phyloP scores from a whole-genome alignment of 2,113 vertebrate species.

The Notothenia coriiceps region DNA sequence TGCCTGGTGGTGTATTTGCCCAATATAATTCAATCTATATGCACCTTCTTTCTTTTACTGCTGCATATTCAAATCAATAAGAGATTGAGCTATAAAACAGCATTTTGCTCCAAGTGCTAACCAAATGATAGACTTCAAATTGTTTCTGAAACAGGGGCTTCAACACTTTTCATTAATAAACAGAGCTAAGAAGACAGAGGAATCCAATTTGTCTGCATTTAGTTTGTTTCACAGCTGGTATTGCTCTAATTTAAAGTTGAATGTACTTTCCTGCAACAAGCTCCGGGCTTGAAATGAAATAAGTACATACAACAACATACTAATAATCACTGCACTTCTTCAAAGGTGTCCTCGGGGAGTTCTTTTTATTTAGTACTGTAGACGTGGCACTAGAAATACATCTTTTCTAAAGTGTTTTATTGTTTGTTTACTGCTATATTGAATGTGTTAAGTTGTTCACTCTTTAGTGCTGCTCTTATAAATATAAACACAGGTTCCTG shows the following conservation, averaged over 20 bases:
- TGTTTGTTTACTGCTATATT: background rate
- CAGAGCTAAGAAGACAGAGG: background rate
- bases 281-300: background rate
- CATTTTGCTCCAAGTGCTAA: background rate
- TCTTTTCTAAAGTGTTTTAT: background rate
- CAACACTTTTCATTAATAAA: background rate
- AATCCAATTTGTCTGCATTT: background rate
- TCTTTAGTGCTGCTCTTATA: background rate
- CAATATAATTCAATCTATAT: background rate
- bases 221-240: background rate
- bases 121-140: background rate
- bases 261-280: background rate
- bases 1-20: background rate
- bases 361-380: background rate
- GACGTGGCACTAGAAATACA: background rate
- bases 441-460: background rate
- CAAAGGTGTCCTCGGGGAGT: background rate
- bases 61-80: background rate
- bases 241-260: background rate
- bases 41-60: background rate
- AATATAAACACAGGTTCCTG: slow-evolving; percentile 76
- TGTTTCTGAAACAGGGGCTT: background rate
- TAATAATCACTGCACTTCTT: background rate
- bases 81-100: background rate
- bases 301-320: background rate